Percentiles rank a stretch among this genome's conserved stretches.
Conservation (phyloP, 2,797 vertebrate species). For the Xiphorhynchus erythropygius region DNA sequence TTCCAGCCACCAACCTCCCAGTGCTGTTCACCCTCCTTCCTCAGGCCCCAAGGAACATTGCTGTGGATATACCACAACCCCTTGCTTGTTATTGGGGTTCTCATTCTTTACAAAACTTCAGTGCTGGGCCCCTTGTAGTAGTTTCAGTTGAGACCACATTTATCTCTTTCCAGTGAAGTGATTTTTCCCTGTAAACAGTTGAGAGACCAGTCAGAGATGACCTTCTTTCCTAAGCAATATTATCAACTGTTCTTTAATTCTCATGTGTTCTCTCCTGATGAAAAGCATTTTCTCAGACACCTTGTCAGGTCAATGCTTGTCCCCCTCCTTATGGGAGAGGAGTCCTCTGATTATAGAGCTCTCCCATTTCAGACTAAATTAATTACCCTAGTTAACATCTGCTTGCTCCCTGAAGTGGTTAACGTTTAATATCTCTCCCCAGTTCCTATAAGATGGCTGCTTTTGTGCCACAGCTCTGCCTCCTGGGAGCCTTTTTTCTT, state of each 20-base stretch:
- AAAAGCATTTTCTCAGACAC: not conserved
- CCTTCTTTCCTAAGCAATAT: not conserved
- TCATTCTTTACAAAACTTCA: not conserved
- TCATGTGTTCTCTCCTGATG: not conserved
- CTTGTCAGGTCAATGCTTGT: not conserved
- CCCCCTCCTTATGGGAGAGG: not conserved
- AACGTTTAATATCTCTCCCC: constrained; percentile 22
- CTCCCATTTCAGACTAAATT: constrained; percentile 29
- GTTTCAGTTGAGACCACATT: not conserved
- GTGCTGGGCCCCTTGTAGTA: not conserved
- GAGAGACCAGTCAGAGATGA: not conserved
- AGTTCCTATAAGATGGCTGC: not conserved
- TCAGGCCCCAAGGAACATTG: not conserved
- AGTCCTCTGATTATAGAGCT: not conserved
- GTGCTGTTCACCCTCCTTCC: not conserved
- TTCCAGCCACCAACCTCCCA: not conserved
- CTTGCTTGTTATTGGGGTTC: not conserved
- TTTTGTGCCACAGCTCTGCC: not conserved
- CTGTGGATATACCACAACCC: not conserved
- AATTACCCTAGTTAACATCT: constrained; percentile 31
- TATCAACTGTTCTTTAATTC: constrained; percentile 14
- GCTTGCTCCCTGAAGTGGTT: not conserved
- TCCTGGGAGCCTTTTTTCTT: constrained; percentile 27
- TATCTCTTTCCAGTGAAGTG: not conserved
- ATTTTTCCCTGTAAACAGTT: not conserved